Percentiles rank a stretch among this genome's conserved stretches.
Evolutionary conservation across 2,888 invertebrate genomes (phyloP).

Genomic region (Andrena bucephala): DNA sequence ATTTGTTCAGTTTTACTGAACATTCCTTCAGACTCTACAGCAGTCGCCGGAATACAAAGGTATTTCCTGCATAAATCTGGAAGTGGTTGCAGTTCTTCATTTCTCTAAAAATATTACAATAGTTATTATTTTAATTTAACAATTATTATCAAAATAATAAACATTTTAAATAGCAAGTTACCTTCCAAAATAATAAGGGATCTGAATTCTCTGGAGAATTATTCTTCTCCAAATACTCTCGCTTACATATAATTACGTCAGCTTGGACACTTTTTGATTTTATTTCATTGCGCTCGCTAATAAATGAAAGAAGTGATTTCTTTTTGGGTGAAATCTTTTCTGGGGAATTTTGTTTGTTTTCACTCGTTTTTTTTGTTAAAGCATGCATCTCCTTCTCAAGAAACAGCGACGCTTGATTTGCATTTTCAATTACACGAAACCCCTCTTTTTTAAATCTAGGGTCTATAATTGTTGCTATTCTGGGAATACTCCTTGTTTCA

Average conservation of each 20-base stretch:
- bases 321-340: not conserved
- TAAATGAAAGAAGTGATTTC: not conserved
- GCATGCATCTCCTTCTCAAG: not conserved
- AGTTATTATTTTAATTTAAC: too few relatives aligned
- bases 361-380: not conserved
- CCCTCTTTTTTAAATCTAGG: conserved; percentile 1
- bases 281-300: not conserved
- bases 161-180: conserved; percentile 5
- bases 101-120: too few relatives aligned
- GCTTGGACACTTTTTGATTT: not conserved
- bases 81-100: too few relatives aligned
- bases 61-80: too few relatives aligned
- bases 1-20: too few relatives aligned
- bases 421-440: not conserved
- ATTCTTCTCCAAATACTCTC: not conserved
- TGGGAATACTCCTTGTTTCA: conserved; percentile 42
- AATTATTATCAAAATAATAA: not conserved
- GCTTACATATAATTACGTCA: not conserved
- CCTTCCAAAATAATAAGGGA: not conserved
- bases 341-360: not conserved
- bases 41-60: too few relatives aligned
- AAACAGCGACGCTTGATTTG: not conserved
- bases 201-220: not conserved
- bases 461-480: conserved; percentile 12
- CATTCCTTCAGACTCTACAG: too few relatives aligned